Conservation (phyloP, 2,888 invertebrate species). For the Melipona beecheii region DNA sequence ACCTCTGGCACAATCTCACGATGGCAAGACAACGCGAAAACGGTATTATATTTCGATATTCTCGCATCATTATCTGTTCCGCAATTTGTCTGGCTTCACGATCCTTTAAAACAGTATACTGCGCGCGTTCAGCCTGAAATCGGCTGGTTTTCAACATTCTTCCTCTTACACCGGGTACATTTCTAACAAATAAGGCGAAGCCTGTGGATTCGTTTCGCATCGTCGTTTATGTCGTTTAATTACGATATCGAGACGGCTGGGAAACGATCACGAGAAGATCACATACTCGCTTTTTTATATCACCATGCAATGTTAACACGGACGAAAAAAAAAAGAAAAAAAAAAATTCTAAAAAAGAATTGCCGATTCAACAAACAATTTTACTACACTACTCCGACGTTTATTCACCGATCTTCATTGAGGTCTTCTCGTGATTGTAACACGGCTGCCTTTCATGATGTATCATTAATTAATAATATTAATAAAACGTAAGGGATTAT, state of each 20-base stretch:
- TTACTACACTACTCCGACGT: not conserved
- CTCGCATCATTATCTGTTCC: slow-evolving; percentile 54
- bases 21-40: slow-evolving; percentile 83
- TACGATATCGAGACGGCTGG: slow-evolving; percentile 60
- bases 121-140: slow-evolving; percentile 14
- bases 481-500: slow-evolving; percentile 66
- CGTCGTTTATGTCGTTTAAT: slow-evolving; percentile 63
- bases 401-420: slow-evolving; percentile 24
- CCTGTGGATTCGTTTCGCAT: slow-evolving; percentile 66
- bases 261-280: slow-evolving; percentile 62
- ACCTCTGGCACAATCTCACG: slow-evolving; percentile 84
- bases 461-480: slow-evolving; percentile 68
- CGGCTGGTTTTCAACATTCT: slow-evolving; percentile 50
- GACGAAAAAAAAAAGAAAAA: not conserved
- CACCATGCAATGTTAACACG: not conserved
- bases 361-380: not conserved
- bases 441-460: slow-evolving; percentile 53
- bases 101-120: slow-evolving; percentile 32
- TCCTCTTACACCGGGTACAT: slow-evolving; percentile 70
- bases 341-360: not conserved
- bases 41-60: slow-evolving; percentile 63
- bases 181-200: slow-evolving; percentile 75
- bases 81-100: slow-evolving; percentile 24
- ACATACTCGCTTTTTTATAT: slow-evolving; percentile 36
- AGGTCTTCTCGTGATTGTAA: slow-evolving; percentile 59